Evolutionary conservation across 2,113 vertebrate genomes (phyloP).

Genomic region (Sorex fumeus): DNA sequence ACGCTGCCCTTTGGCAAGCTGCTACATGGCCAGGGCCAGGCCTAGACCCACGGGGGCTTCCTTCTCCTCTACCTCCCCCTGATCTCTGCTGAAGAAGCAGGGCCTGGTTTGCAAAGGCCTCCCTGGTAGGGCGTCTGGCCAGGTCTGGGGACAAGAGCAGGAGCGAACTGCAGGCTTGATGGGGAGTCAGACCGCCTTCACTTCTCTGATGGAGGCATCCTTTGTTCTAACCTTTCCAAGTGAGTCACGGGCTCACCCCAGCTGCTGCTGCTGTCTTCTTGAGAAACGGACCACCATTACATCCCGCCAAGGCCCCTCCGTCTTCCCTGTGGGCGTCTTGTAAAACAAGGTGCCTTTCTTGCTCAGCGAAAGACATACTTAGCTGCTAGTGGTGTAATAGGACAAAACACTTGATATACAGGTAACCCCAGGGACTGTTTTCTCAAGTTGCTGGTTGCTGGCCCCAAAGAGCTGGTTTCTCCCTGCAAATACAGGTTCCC

Average conservation of each 20-base stretch:
- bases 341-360: neutral
- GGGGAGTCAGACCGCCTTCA: neutral
- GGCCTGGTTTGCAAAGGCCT: neutral
- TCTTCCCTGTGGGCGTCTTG: conserved; percentile 31
- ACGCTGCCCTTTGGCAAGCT: neutral
- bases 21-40: no score
- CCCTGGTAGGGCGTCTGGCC: neutral
- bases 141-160: neutral
- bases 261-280: conserved; percentile 77
- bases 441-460: neutral
- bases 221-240: conserved; percentile 13
- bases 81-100: neutral
- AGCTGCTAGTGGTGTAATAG: neutral
- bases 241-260: conserved; percentile 80
- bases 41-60: neutral
- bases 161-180: neutral
- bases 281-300: conserved; percentile 53
- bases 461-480: neutral
- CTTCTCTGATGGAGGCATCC: neutral
- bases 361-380: neutral
- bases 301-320: conserved; percentile 25
- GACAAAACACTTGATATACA: neutral
- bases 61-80: neutral
- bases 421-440: neutral
- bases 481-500: neutral